A percentile compares a stretch with the other conserved stretches of the same genome.
These are phyloP conservation scores for Xenopus borealis DNA, from an alignment of 2,113 vertebrate genomes.

Conservation along the genomic window DNA sequence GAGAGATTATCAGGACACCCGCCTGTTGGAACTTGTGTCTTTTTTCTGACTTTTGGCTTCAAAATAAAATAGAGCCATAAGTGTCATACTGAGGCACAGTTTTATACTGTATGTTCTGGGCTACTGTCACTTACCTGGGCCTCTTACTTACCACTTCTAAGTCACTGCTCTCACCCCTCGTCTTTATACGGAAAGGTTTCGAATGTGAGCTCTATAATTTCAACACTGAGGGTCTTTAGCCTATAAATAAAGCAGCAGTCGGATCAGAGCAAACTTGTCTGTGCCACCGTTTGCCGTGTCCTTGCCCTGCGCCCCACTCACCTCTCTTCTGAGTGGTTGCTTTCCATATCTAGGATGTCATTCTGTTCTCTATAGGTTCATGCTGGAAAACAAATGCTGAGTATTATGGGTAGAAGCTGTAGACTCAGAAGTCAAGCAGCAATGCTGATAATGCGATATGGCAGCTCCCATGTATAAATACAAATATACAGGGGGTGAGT, in stretches of 20 bases:
- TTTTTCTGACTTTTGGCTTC: constrained; percentile 2
- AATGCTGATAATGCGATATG: no score
- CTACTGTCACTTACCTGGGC: not conserved
- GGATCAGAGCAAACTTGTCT: no score
- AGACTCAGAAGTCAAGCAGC: not conserved
- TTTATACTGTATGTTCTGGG: not conserved
- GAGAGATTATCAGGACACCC: constrained; percentile 2
- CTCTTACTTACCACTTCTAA: not conserved
- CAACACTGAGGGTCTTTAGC: not conserved
- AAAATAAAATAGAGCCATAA: not conserved
- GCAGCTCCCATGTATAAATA: no score
- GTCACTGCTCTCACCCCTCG: not conserved
- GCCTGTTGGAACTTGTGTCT: not conserved
- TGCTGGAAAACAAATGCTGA: not conserved
- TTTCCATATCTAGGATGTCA: constrained; percentile 3
- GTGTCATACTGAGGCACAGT: no score
- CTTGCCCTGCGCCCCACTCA: not conserved
- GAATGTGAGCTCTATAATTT: constrained; percentile 20
- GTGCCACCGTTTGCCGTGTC: no score
- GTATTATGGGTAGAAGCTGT: no score
- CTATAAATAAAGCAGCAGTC: constrained; percentile 1
- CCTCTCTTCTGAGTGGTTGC: constrained; percentile 15
- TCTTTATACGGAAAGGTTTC: not conserved
- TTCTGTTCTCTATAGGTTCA: not conserved
- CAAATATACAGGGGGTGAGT: no score